Evolutionary conservation across 2,113 vertebrate genomes (phyloP).

Genomic region (Podarcis cretensis): DNA sequence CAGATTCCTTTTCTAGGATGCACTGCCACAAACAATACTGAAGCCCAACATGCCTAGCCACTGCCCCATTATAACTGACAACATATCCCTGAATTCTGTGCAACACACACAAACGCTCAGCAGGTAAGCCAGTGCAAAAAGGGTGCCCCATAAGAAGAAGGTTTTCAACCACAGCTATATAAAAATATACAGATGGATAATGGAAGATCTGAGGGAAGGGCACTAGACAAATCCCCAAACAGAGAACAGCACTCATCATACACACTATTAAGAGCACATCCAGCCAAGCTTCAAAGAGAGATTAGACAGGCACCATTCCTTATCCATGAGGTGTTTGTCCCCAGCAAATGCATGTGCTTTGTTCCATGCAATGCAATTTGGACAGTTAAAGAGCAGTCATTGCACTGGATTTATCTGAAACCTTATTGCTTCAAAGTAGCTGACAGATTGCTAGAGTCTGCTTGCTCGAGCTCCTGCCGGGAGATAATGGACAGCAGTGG

Average conservation of each 20-base stretch:
- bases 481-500: not conserved
- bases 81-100: not conserved
- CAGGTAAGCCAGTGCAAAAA: too few relatives aligned
- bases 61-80: not conserved
- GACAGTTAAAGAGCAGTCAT: not conserved
- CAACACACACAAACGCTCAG: not conserved
- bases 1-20: not conserved
- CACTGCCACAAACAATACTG: not conserved
- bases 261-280: not conserved
- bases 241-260: not conserved
- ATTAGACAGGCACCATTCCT: not conserved
- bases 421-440: not conserved
- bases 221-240: not conserved
- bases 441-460: conserved; percentile 13
- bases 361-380: conserved; percentile 1
- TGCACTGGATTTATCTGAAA: not conserved
- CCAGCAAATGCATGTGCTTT: not conserved
- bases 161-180: not conserved
- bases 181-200: not conserved
- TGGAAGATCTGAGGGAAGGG: not conserved
- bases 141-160: not conserved
- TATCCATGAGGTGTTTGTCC: not conserved
- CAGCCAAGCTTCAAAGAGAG: rapidly evolving
- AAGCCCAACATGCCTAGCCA: not conserved
- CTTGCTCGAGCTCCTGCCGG: not conserved